Evolutionary conservation across 1,140 invertebrate species (phyloP).

Genomic region (Drosophila bipectinata): DNA sequence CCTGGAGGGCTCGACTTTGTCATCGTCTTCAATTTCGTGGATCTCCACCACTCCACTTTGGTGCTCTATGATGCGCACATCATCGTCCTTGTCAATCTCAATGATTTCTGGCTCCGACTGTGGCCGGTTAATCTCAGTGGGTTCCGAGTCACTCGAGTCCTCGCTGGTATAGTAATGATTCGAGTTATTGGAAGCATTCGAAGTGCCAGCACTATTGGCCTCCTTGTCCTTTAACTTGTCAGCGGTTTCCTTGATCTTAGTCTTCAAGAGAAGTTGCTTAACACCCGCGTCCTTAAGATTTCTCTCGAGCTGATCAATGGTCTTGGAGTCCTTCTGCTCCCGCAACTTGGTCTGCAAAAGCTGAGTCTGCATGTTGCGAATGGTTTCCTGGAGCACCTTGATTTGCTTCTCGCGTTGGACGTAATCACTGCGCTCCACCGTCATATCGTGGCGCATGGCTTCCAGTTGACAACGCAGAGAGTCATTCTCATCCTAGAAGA

Average conservation of each 20-base stretch:
- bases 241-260: slow-evolving; percentile 69
- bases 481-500: slow-evolving; percentile 91
- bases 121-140: slow-evolving; percentile 7
- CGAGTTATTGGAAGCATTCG: slow-evolving; percentile 45
- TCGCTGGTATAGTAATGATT: slow-evolving; percentile 61
- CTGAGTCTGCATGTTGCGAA: slow-evolving; percentile 92
- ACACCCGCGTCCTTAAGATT: slow-evolving; percentile 85
- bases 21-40: slow-evolving; percentile 84
- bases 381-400: slow-evolving; percentile 87
- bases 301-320: slow-evolving; percentile 86
- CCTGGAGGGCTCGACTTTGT: slow-evolving; percentile 52
- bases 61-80: slow-evolving; percentile 78
- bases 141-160: slow-evolving; percentile 35
- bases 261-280: slow-evolving; percentile 70
- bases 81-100: slow-evolving; percentile 77
- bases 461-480: slow-evolving; percentile 95
- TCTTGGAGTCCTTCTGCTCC: slow-evolving; percentile 87
- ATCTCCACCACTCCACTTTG: slow-evolving; percentile 84
- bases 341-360: slow-evolving; percentile 87
- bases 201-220: slow-evolving; percentile 31
- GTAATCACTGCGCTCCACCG: slow-evolving; percentile 87
- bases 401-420: slow-evolving; percentile 84
- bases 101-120: slow-evolving; percentile 59
- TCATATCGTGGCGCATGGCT: slow-evolving; percentile 96
- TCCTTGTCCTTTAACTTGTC: slow-evolving; percentile 66